Evolutionary conservation across 1,140 invertebrate species (phyloP).

Genomic region (Lutraria rhynchaena): DNA sequence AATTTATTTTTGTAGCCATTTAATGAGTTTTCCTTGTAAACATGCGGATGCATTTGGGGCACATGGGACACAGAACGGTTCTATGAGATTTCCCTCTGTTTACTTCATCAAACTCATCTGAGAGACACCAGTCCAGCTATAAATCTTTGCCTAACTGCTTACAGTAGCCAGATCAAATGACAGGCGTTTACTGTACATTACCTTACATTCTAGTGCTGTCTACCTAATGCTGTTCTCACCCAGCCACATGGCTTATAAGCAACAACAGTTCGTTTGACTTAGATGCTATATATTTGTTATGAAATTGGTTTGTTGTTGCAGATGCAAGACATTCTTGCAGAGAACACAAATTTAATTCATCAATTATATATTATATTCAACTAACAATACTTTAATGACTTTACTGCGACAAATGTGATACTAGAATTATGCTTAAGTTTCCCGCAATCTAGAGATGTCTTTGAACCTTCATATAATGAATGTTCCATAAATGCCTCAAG

Average conservation of each 20-base stretch:
- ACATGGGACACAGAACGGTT: constrained; percentile 50
- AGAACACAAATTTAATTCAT: too few relatives aligned
- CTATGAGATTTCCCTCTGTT: constrained; percentile 18
- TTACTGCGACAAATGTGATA: too few relatives aligned
- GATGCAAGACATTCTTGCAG: too few relatives aligned
- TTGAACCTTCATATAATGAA: too few relatives aligned
- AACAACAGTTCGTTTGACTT: too few relatives aligned
- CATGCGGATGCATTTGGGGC: constrained; percentile 33
- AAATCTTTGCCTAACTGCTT: constrained; percentile 46
- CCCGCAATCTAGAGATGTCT: too few relatives aligned
- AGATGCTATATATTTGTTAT: too few relatives aligned
- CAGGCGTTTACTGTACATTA: constrained; percentile 26
- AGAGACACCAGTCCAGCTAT: constrained; percentile 41
- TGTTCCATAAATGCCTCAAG: too few relatives aligned
- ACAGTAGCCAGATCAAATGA: constrained; percentile 55
- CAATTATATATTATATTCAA: too few relatives aligned
- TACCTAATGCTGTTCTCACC: background rate
- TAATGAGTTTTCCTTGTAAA: constrained; percentile 53
- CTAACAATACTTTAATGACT: too few relatives aligned
- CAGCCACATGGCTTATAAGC: constrained; percentile 46
- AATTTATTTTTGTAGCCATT: constrained; percentile 59
- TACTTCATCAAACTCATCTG: constrained; percentile 34
- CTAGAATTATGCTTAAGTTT: too few relatives aligned
- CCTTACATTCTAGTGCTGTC: constrained; percentile 8
- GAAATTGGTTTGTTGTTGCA: too few relatives aligned